Evolutionary conservation across 2,797 vertebrate species (phyloP), one percentile per base, ranked within the genome.

Genomic region (Pangasius larnaudii): DNA sequence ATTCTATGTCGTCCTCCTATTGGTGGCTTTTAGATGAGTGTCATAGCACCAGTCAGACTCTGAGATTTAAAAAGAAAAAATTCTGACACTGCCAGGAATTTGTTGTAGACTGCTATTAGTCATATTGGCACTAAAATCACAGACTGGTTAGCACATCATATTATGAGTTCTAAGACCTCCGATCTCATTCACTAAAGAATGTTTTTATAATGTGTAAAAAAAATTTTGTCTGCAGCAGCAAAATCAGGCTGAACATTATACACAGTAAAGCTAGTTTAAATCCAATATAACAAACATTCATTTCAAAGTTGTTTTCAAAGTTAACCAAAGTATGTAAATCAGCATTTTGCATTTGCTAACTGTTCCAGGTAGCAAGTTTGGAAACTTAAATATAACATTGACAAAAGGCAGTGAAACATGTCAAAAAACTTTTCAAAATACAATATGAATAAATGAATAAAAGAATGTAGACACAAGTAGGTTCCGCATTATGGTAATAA

Each of bases 401-500:
- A 30, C 49, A 36, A 58, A 80, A 80, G 53, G 30, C 30, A 58
- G 18, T 33, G 9, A 56, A 79, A 56, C 49, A 53, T 30, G n/a
- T 9, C 0, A 14, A 74, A 72, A 49, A 49, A 22, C 7, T 10
- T 75, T 78, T 33, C 16, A 53, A 78, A 78, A 78, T 56, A 56
- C 30, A 80, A 36, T 36, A 36, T 33, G 51, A 79, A 78, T 51
- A 77, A 51, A n/a, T 53, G n/a, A 78, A 79, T 36, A 58, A 80
- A 80, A 56, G n/a, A 33, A 19, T 33, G 75, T 53, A 14, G 51
- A 56, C 51, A 36, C 77, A 79, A 22, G 9, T 56, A 33, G n/a
- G 51, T 2, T 56, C 19, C 36, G 51, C 18, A 33, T 79, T 80
- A 36, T 80, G 77, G 9, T 58, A 58, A 80, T 58, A 80, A 58